These are phyloP conservation scores for Todiramphus saurophagus DNA, from an alignment of 2,113 vertebrate species.

Conservation along the genomic window DNA sequence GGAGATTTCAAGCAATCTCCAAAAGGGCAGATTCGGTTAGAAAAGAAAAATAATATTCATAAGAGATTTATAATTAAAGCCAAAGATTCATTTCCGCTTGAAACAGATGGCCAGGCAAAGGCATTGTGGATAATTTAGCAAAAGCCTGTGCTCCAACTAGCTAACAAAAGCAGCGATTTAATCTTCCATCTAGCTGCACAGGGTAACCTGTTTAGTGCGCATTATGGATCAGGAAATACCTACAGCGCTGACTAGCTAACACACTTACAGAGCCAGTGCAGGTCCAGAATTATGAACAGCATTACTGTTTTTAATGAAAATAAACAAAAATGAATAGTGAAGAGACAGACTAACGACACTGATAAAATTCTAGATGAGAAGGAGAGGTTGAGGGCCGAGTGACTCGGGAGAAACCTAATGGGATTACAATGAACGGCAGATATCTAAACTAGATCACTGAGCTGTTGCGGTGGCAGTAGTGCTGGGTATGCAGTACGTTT, in stretches of 20 bases:
- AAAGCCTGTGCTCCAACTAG: constrained; percentile 38
- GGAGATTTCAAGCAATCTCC: neutral
- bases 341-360: neutral
- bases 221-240: neutral
- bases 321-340: neutral
- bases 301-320: neutral
- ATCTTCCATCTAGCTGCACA: neutral
- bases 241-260: neutral
- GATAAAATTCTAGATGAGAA: neutral
- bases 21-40: neutral
- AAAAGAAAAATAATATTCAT: constrained; percentile 35
- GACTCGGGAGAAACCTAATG: neutral
- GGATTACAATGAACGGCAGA: neutral
- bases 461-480: neutral
- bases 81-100: constrained; percentile 25
- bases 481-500: neutral
- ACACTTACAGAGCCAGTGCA: neutral
- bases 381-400: neutral
- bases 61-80: constrained; percentile 42
- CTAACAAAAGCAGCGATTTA: constrained; percentile 32
- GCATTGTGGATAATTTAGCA: constrained; percentile 39
- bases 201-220: neutral
- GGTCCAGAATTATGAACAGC: neutral
- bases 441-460: neutral
- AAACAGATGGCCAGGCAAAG: constrained; percentile 43